These are phyloP conservation scores for Caenorhabditis briggsae DNA, from an alignment of 1,140 invertebrate genomes.

Conservation along the genomic window DNA sequence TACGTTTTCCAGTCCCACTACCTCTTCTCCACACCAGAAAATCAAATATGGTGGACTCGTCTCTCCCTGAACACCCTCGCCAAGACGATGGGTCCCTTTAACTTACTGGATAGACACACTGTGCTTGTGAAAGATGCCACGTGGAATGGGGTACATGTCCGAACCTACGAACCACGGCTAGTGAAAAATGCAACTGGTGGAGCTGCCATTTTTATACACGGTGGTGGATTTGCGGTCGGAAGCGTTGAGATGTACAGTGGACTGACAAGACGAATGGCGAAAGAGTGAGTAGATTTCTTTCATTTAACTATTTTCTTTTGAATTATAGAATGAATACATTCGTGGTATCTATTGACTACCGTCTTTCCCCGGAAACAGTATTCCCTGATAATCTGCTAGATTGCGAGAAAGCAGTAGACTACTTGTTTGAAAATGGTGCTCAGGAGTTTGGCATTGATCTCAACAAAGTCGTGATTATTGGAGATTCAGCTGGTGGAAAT, in stretches of 20 bases:
- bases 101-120: background rate
- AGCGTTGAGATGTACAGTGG: slow-evolving; percentile 56
- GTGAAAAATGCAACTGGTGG: slow-evolving; percentile 61
- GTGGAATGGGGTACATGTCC: slow-evolving; percentile 6
- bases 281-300: background rate
- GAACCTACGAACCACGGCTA: slow-evolving; percentile 70
- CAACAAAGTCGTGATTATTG: slow-evolving; percentile 60
- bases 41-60: slow-evolving; percentile 3
- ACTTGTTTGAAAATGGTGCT: slow-evolving; percentile 20
- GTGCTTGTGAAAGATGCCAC: background rate
- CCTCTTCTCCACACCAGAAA: background rate
- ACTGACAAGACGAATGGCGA: slow-evolving; percentile 57
- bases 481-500: slow-evolving; percentile 67
- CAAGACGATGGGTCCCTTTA: background rate
- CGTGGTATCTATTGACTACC: slow-evolving; percentile 74
- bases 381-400: slow-evolving; percentile 74
- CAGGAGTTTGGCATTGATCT: slow-evolving; percentile 49
- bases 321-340: slow-evolving; percentile 69
- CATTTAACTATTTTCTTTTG: too few relatives aligned
- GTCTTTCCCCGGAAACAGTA: slow-evolving; percentile 72
- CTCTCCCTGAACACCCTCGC: background rate
- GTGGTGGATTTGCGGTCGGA: slow-evolving; percentile 70
- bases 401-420: slow-evolving; percentile 69
- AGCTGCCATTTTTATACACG: slow-evolving; percentile 75
- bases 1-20: background rate